A percentile compares a stretch with the other conserved stretches of the same genome.
Conservation (phyloP, 1,140 invertebrate genomes). For the Drosophila watanabei region DNA sequence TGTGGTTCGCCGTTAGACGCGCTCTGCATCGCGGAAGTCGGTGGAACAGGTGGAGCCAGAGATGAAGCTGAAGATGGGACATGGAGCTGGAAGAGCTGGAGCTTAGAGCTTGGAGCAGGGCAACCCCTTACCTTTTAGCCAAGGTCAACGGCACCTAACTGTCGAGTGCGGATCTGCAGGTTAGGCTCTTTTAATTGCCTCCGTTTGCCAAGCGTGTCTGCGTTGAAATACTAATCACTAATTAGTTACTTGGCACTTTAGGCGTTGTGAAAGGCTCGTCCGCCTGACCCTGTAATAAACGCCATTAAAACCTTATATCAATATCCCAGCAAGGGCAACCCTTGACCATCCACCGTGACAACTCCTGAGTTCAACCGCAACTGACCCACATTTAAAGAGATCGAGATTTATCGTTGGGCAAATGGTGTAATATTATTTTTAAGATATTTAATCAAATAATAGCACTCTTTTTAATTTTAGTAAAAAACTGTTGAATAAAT, state of each 20-base stretch:
- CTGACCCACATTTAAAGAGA: conserved; percentile 53
- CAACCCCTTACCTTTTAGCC: conserved; percentile 70
- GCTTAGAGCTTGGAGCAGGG: background rate
- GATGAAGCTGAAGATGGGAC: conserved; percentile 5
- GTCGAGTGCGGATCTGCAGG: conserved; percentile 42
- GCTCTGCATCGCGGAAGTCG: conserved; percentile 52
- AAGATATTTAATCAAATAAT: background rate
- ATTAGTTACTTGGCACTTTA: conserved; percentile 68
- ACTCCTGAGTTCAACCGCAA: conserved; percentile 23
- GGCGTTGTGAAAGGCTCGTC: conserved; percentile 66
- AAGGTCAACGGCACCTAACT: conserved; percentile 80
- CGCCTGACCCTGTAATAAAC: conserved; percentile 54
- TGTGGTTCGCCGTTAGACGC: conserved; percentile 54
- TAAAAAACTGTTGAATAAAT: background rate
- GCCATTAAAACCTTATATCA: conserved; percentile 24
- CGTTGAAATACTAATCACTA: conserved; percentile 75
- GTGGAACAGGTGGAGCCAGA: conserved; percentile 10
- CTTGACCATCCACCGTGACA: conserved; percentile 60
- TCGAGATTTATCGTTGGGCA: background rate
- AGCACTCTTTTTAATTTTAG: background rate
- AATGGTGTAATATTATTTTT: background rate
- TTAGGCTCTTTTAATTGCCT: conserved; percentile 61
- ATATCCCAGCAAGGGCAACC: conserved; percentile 52
- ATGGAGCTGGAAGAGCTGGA: background rate
- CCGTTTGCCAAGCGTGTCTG: conserved; percentile 71